phyloP scores from a whole-genome alignment of 1,140 invertebrate genomes.

The Bacillus rossius region DNA sequence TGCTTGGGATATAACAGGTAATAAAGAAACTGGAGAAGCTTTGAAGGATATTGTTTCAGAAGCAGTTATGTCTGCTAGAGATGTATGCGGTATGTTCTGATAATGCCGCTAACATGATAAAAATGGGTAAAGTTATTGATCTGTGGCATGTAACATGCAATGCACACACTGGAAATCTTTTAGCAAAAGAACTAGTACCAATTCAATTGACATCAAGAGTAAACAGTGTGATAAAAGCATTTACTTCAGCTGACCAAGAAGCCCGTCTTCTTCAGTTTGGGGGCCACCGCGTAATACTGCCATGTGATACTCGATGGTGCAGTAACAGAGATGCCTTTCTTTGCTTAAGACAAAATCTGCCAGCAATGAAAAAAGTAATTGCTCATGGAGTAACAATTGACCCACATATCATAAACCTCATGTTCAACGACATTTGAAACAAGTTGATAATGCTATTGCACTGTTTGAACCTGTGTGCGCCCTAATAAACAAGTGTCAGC shows the following conservation, averaged over 20 bases:
- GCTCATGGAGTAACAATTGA: not conserved
- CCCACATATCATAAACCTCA: not conserved
- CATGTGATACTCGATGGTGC: slow-evolving; percentile 3
- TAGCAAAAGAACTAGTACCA: slow-evolving; percentile 4
- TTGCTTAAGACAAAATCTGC: not conserved
- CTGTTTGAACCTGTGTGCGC: not conserved
- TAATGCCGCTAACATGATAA: not conserved
- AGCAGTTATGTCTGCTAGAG: not conserved
- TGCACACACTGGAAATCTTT: slow-evolving; percentile 7
- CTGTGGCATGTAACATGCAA: slow-evolving; percentile 8
- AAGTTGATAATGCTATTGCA: not conserved
- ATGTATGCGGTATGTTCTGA: not conserved
- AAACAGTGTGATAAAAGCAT: slow-evolving; percentile 6
- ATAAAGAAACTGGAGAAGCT: slow-evolving; percentile 1
- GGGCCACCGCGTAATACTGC: not conserved
- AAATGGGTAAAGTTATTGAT: slow-evolving; percentile 9
- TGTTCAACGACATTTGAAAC: not conserved
- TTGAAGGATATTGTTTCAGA: not conserved
- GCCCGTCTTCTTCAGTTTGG: not conserved
- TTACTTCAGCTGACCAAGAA: not conserved
- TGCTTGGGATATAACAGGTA: slow-evolving; percentile 6
- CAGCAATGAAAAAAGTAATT: slow-evolving; percentile 1
- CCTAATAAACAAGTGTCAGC: not conserved
- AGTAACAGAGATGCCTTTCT: not conserved
- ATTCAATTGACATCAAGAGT: not conserved